Evolutionary conservation across 2,888 invertebrate genomes (phyloP).

Genomic region (Drosophila melanocephala): DNA sequence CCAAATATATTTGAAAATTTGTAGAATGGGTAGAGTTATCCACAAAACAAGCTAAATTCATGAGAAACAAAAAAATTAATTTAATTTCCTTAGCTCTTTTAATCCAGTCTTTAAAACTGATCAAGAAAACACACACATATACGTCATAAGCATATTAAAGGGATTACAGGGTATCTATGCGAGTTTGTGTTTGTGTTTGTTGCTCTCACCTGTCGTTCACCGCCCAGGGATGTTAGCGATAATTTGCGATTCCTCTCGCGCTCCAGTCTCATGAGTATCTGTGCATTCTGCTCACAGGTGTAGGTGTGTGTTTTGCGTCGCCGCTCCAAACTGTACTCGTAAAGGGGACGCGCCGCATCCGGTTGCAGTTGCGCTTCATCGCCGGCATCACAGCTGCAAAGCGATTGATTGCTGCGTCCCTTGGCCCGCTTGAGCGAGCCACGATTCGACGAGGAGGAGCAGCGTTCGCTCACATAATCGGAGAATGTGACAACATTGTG

Average conservation of each 20-base stretch:
- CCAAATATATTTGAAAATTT: background rate
- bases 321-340: conserved; percentile 86
- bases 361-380: conserved; percentile 84
- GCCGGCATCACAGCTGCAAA: conserved; percentile 85
- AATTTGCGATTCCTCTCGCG: conserved; percentile 84
- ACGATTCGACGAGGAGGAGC: conserved; percentile 65
- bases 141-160: background rate
- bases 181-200: background rate
- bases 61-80: background rate
- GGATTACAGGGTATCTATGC: background rate
- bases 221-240: conserved; percentile 65
- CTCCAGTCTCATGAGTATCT: conserved; percentile 86
- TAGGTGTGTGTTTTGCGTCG: conserved; percentile 86
- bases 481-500: conserved; percentile 84
- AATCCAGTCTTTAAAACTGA: background rate
- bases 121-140: no score
- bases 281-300: conserved; percentile 86
- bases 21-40: background rate
- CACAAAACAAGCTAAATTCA: background rate
- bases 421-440: conserved; percentile 84
- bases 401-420: conserved; percentile 85
- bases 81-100: no score
- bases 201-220: conserved; percentile 30
- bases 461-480: conserved; percentile 80
- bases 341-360: conserved; percentile 84